Evolutionary conservation across 2,888 invertebrate species (phyloP).

Genomic region (Drosophila setosimentum): DNA sequence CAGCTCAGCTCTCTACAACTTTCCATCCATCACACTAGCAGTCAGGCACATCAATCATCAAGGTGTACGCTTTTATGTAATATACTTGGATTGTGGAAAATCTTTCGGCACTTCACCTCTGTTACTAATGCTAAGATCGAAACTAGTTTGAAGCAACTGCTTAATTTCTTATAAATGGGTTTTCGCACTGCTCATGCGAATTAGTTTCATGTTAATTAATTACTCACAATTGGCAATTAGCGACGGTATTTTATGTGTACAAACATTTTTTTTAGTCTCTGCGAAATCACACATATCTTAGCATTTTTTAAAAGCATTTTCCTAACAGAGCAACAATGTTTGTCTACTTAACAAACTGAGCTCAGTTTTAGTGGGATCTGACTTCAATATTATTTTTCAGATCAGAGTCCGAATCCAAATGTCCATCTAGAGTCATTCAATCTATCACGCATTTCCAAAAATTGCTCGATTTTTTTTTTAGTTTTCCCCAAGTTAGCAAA

Average conservation of each 20-base stretch:
- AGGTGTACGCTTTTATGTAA: slow-evolving; percentile 47
- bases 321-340: not conserved
- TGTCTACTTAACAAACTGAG: not conserved
- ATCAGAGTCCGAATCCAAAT: not conserved
- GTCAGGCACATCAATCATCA: slow-evolving; percentile 62
- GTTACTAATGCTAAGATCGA: slow-evolving; percentile 19
- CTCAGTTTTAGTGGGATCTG: not conserved
- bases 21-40: not conserved
- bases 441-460: not conserved
- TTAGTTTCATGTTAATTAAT: slow-evolving; percentile 68
- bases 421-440: not conserved
- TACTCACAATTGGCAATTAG: slow-evolving; percentile 72
- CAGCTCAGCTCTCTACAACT: slow-evolving; percentile 6
- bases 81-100: slow-evolving; percentile 42
- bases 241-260: slow-evolving; percentile 41
- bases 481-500: not conserved
- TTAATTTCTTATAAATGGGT: slow-evolving; percentile 26
- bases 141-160: slow-evolving; percentile 52
- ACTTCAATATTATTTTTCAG: not conserved
- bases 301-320: slow-evolving; percentile 12
- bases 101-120: slow-evolving; percentile 46
- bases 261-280: slow-evolving; percentile 24
- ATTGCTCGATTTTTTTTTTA: not conserved
- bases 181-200: slow-evolving; percentile 30
- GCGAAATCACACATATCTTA: slow-evolving; percentile 16